phyloP scores from a whole-genome alignment of 2,888 invertebrate genomes.

The Petrophora chlorosata region DNA sequence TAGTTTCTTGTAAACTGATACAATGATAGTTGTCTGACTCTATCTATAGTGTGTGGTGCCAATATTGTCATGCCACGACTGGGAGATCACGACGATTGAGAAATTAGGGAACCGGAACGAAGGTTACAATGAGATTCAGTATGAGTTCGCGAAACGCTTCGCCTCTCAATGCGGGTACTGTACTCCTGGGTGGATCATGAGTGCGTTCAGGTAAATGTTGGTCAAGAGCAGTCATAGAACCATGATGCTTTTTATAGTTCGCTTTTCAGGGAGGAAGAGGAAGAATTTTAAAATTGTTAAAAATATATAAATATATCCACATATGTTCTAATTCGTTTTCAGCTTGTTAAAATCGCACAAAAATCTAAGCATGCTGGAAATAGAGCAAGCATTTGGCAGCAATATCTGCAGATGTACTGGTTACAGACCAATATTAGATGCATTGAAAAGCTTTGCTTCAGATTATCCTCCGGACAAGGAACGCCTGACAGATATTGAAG shows the following conservation, averaged over 20 bases:
- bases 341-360: conserved; percentile 52
- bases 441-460: conserved; percentile 87
- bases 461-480: conserved; percentile 58
- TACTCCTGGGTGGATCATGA: conserved; percentile 61
- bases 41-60: conserved; percentile 74
- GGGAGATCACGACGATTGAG: conserved; percentile 88
- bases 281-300: too few relatives aligned
- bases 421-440: conserved; percentile 89
- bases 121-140: conserved; percentile 85
- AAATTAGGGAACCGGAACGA: conserved; percentile 84
- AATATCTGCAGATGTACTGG: conserved; percentile 92
- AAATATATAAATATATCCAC: too few relatives aligned
- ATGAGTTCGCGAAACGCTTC: conserved; percentile 83
- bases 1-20: neutral
- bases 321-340: too few relatives aligned
- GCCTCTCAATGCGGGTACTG: conserved; percentile 89
- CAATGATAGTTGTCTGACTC: neutral
- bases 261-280: too few relatives aligned
- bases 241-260: too few relatives aligned
- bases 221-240: too few relatives aligned
- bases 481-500: conserved; percentile 64
- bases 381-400: conserved; percentile 88
- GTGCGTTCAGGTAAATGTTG: conserved; percentile 25
- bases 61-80: conserved; percentile 80
- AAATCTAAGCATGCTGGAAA: conserved; percentile 83